Conservation (phyloP, 2,113 vertebrate species). For the Orthonyx spaldingii region DNA sequence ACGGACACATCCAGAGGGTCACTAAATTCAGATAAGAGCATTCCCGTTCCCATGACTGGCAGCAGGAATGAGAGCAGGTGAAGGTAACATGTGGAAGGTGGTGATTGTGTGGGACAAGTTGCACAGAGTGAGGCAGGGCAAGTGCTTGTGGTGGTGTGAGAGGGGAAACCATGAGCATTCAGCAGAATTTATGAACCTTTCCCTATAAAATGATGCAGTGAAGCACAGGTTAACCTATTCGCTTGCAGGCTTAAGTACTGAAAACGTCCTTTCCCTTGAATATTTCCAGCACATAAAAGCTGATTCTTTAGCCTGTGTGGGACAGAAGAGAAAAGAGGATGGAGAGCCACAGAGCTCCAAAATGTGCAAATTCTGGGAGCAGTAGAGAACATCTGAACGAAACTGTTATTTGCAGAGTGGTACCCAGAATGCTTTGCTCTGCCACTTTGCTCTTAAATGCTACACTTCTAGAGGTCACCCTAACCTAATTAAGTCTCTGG, state of each 20-base stretch:
- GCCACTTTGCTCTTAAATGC: background rate
- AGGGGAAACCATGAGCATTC: background rate
- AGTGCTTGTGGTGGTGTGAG: background rate
- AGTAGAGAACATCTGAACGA: background rate
- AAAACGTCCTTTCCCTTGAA: background rate
- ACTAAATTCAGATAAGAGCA: background rate
- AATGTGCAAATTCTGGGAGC: background rate
- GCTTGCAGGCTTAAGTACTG: background rate
- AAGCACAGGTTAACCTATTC: background rate
- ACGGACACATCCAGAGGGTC: background rate
- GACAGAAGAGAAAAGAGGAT: background rate
- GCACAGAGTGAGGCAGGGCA: background rate
- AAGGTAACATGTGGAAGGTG: accelerated
- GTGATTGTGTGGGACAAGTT: background rate
- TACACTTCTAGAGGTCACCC: background rate
- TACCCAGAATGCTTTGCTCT: background rate
- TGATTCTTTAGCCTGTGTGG: background rate
- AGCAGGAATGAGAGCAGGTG: background rate
- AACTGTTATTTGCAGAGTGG: background rate
- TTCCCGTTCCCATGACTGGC: background rate
- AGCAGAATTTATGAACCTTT: background rate
- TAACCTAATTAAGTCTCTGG: slow-evolving; percentile 31
- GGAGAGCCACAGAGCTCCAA: background rate
- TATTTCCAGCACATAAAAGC: background rate
- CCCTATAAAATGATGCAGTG: background rate